A percentile compares a stretch with the other conserved stretches of the same genome.
Conservation (phyloP, 1,140 invertebrate species). For the Phymorhynchus buccinoides region DNA sequence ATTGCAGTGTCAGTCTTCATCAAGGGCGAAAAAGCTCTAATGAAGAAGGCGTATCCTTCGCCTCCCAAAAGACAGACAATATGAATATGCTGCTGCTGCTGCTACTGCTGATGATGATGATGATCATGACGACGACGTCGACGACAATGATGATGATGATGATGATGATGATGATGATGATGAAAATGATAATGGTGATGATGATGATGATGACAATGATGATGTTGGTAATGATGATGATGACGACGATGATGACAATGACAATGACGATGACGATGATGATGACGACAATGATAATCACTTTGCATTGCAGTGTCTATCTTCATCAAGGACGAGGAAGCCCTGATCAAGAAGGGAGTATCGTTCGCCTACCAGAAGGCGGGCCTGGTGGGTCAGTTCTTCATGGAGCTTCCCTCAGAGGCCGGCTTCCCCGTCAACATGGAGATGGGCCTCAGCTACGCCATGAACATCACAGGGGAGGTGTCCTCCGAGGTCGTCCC, state of each 20-base stretch:
- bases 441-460: background rate
- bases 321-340: background rate
- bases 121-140: too few species aligned
- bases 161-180: too few species aligned
- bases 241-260: background rate
- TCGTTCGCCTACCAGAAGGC: background rate
- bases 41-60: too few species aligned
- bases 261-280: background rate
- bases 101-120: too few species aligned
- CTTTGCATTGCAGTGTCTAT: background rate
- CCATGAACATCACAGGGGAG: background rate
- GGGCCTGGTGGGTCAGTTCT: background rate
- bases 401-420: constrained; percentile 5
- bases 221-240: too few species aligned
- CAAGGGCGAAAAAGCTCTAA: too few species aligned
- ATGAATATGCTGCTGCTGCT: too few species aligned
- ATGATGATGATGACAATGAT: too few species aligned
- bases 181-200: too few species aligned
- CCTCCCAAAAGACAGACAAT: too few species aligned
- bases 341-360: background rate
- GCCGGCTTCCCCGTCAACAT: constrained; percentile 6
- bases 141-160: too few species aligned
- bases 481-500: background rate
- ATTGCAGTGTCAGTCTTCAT: too few species aligned
- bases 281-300: background rate